Evolutionary conservation across 2,113 vertebrate species (phyloP).

Genomic region (human): GRCh38 chr11:111185001-111185500

Average conservation of each 20-base stretch:
- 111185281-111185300: background rate
- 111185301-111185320: slow-evolving; percentile 31
- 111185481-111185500: slow-evolving; percentile 54
- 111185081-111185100: background rate
- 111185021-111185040: background rate
- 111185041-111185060: background rate
- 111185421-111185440: slow-evolving; percentile 67
- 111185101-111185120: background rate
- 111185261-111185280: background rate
- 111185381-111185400: slow-evolving; percentile 70
- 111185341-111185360: slow-evolving; percentile 11
- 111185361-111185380: slow-evolving; percentile 73
- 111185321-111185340: background rate
- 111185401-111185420: slow-evolving; percentile 57
- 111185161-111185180: background rate
- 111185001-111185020: background rate
- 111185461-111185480: slow-evolving; percentile 57
- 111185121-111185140: background rate
- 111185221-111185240: background rate
- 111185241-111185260: background rate
- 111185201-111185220: background rate
- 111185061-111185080: background rate
- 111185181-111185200: background rate
- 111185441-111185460: slow-evolving; percentile 53
- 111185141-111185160: background rate